phyloP scores from a whole-genome alignment of 2,888 invertebrate species.

The Horisme vitalbata region DNA sequence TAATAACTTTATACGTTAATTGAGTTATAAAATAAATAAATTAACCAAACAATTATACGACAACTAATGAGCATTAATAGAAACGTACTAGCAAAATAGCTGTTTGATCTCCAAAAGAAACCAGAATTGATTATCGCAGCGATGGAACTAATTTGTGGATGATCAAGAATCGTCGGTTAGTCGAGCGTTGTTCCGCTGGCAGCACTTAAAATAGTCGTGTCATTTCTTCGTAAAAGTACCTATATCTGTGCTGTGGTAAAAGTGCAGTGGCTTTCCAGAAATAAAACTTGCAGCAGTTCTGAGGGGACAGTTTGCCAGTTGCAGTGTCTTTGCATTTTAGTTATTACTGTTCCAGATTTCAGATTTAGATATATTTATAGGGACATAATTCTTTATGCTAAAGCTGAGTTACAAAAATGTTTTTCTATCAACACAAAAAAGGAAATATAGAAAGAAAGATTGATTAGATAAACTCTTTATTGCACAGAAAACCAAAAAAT shows the following conservation, averaged over 20 bases:
- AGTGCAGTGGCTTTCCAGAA: constrained; percentile 48
- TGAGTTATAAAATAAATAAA: neutral
- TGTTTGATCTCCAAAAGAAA: constrained; percentile 3
- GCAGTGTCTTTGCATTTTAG: constrained; percentile 12
- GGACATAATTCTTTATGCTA: too few relatives aligned
- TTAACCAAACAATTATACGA: too few relatives aligned
- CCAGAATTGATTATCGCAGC: constrained; percentile 42
- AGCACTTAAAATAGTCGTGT: constrained; percentile 53
- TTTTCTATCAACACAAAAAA: too few relatives aligned
- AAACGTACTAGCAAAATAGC: neutral
- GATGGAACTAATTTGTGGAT: constrained; percentile 61
- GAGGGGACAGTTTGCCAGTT: constrained; percentile 14
- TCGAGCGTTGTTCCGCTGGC: constrained; percentile 42
- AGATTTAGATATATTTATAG: too few relatives aligned
- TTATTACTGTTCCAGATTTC: too few relatives aligned
- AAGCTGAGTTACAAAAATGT: too few relatives aligned
- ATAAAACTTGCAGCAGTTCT: constrained; percentile 32
- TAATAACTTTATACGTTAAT: too few relatives aligned
- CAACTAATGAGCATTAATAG: neutral
- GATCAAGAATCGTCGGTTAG: constrained; percentile 41
- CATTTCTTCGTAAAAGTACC: constrained; percentile 48
- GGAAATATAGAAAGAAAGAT: too few relatives aligned
- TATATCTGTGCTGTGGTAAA: too few relatives aligned
- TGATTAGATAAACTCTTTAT: too few relatives aligned
- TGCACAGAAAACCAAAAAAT: too few relatives aligned